Base-by-base conservation (phyloP, 2,113 vertebrate species). In the Gadus macrocephalus region DNA sequence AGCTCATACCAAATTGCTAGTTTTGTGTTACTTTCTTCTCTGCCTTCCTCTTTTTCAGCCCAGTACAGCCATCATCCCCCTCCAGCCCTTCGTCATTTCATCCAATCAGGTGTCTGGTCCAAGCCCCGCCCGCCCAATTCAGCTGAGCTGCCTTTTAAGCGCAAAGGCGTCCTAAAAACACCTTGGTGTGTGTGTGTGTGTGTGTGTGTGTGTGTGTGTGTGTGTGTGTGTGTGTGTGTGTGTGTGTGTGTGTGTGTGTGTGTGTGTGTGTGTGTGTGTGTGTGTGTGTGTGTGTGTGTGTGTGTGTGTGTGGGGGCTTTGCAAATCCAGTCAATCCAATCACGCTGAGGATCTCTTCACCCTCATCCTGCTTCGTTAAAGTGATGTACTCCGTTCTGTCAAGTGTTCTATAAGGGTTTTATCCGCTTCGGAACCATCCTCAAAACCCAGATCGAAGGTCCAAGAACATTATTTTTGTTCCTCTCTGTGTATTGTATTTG, bases 101-200 rank as follows among this genome's bases (percentile, higher is more conserved):
- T 64, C 75, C 74, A 66, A 64, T 77, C 62, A 62, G 62, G 42
- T 22, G 20, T 69, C 56, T 77, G 67, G 73, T 77, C 11, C 49
- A 53, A 59, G 19, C 55, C 7, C 11, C 62, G 27, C 42, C 70
- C 49, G 72, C 66, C 77, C 67, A 69, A 60, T 67, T 64, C 72
- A 17, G 22, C 15, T 53, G 22, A 19, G 55, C 59, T 28, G 28
- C 19, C 72, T 69, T 58, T 73, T 35, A 60, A 61, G 62, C 53
- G 58, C 70, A 68, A 63, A 38, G 20, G 58, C 69, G 62, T 49
- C 66, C 62, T 62, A 61, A 72, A 72, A 61, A 53, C 16, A 35
- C 74, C 28, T 49, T 70, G 53, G 74, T 69, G 71, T 59, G 64
- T 71, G 64, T 67, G 1, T 25, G 2, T 7, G 22, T 56, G 53